phyloP scores from a whole-genome alignment of 2,113 vertebrate species.

The Muntiacus reevesi region DNA sequence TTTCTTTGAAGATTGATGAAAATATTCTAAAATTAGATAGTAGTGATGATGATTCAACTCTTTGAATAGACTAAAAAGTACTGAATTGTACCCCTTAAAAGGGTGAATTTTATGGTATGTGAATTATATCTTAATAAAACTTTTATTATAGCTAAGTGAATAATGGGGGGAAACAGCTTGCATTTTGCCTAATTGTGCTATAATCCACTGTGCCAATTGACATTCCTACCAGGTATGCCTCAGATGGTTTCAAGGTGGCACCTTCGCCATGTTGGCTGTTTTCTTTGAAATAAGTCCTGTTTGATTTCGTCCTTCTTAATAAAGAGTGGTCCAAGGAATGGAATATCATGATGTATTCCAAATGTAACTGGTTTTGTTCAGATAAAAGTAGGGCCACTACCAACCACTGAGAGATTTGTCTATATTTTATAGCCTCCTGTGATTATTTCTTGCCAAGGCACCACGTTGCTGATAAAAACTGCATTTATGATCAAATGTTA shows the following conservation, averaged over 20 bases:
- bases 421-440: neutral
- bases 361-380: neutral
- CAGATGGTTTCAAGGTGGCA: neutral
- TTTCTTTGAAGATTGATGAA: neutral
- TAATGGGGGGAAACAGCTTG: neutral
- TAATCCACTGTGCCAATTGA: neutral
- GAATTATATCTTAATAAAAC: neutral
- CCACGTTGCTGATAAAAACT: neutral
- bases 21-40: neutral
- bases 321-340: neutral
- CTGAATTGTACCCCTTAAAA: neutral
- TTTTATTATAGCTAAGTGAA: neutral
- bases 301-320: neutral
- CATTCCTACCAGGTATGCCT: neutral
- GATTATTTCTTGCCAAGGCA: neutral
- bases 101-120: neutral
- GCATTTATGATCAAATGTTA: neutral
- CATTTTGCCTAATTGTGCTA: neutral
- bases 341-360: neutral
- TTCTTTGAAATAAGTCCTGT: neutral
- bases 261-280: neutral
- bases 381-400: neutral
- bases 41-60: neutral
- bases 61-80: neutral
- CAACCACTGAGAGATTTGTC: neutral